Evolutionary conservation across 2,113 vertebrate species (phyloP), one percentile per base, ranked within the genome.

Genomic region (Myiozetetes cayanensis): DNA sequence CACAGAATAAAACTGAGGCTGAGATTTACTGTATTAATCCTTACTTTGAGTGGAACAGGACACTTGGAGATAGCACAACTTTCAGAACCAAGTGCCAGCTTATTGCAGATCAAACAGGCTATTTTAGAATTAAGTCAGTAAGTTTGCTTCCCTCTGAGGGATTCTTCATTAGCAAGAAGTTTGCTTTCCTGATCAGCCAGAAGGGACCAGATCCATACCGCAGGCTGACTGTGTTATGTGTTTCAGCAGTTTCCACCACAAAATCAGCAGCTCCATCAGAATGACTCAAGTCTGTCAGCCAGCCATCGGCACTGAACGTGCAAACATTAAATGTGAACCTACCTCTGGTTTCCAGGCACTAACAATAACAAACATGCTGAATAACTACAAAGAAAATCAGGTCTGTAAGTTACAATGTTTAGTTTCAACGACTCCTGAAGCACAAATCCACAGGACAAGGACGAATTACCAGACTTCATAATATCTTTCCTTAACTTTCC

Each of bases 151-250:
- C 35, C n/a, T 73, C 5, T 0, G 3, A 87, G 11, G 30, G 28
- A 68, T 50, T 58, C 59, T 8, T 44, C 37, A 41, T 24, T 8
- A 77, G 53, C 5, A 31, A 76, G 46, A 22, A 84, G 43, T 18
- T 37, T 44, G 43, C 14, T 37, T 50, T 67, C 58, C 75, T 53
- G 39, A 65, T 5, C 52, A 88, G 85, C 12, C 46, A 53, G 9
- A 1, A 58, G 13, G 23, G 12, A 47, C 30, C 4, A 46, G 52
- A 50, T 44, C 52, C 19, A 23, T 7, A 47, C 8, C 80, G 74
- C 31, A 47, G 15, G 5, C 53, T 68, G 30, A 28, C 21, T 5
- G 2, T 5, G 5, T 10, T 1, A 13, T 0, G 1, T 17, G 16
- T 41, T 70, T 30, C 75, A 43, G 9, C 44, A 41, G 4, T 30